A percentile compares a stretch with the other conserved stretches of the same genome.
These are phyloP conservation scores for Python bivittatus DNA, from an alignment of 2,113 vertebrate genomes.

Conservation along the genomic window DNA sequence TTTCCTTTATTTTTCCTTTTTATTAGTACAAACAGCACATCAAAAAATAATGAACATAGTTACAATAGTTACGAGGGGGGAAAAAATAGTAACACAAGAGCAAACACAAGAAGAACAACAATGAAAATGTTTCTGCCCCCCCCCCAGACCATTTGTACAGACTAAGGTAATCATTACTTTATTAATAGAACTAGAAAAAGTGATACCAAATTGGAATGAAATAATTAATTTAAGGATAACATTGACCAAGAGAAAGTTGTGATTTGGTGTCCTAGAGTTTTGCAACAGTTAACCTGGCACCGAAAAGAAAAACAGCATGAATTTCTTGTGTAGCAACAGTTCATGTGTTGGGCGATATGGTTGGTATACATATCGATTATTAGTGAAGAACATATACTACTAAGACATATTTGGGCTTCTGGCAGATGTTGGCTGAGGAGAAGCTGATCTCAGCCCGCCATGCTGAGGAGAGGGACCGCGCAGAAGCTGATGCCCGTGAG, in stretches of 20 bases:
- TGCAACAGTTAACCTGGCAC: neutral
- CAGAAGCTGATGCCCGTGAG: conserved; percentile 86
- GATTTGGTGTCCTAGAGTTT: neutral
- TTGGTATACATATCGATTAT: neutral
- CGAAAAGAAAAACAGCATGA: neutral
- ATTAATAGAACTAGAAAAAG: neutral
- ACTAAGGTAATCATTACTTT: neutral
- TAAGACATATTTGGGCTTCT: neutral
- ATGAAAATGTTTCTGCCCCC: neutral
- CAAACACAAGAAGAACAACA: neutral
- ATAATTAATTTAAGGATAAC: neutral
- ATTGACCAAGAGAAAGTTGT: neutral
- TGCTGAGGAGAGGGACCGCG: conserved; percentile 84
- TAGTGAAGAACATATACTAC: neutral
- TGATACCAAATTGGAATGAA: neutral
- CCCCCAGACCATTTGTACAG: neutral
- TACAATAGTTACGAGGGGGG: neutral
- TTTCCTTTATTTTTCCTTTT: neutral
- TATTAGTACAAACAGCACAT: neutral
- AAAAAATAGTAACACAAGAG: neutral
- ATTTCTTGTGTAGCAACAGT: neutral
- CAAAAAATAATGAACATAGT: neutral
- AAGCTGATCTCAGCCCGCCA: conserved; percentile 82
- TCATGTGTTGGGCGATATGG: neutral
- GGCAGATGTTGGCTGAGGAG: conserved; percentile 87